Evolutionary conservation across 2,113 vertebrate genomes (phyloP).

Genomic region (Stegostoma tigrinum): DNA sequence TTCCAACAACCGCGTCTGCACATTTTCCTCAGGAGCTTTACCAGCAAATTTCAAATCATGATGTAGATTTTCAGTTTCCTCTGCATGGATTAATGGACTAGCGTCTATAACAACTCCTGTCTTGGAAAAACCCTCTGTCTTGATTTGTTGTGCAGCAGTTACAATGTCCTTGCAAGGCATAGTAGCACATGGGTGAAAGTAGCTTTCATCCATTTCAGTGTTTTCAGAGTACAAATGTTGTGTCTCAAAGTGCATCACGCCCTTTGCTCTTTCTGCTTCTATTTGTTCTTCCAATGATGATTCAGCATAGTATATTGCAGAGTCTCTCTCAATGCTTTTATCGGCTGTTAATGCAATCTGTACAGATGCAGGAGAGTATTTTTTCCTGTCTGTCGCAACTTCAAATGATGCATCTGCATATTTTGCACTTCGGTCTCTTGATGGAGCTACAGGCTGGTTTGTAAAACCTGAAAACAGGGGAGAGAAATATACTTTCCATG

Average conservation of each 20-base stretch:
- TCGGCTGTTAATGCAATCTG: constrained; percentile 42
- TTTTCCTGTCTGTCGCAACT: constrained; percentile 23
- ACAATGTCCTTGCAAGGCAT: constrained; percentile 45
- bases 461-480: background rate
- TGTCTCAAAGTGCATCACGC: constrained; percentile 42
- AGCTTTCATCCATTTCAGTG: constrained; percentile 42
- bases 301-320: constrained; percentile 45
- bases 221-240: constrained; percentile 46
- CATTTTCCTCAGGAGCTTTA: constrained; percentile 19
- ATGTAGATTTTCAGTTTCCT: background rate
- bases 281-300: constrained; percentile 47
- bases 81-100: background rate
- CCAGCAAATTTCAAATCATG: constrained; percentile 14
- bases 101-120: constrained; percentile 36
- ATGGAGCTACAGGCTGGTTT: background rate
- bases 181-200: constrained; percentile 47
- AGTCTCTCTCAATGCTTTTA: constrained; percentile 52
- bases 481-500: background rate
- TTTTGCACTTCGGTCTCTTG: background rate
- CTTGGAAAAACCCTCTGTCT: constrained; percentile 37
- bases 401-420: background rate
- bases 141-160: constrained; percentile 42
- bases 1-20: background rate
- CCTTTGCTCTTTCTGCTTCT: constrained; percentile 49
- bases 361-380: constrained; percentile 40